A percentile compares a stretch with the other conserved stretches of the same genome.
Conservation (phyloP, 2,888 invertebrate species). For the Tyria jacobaeae region DNA sequence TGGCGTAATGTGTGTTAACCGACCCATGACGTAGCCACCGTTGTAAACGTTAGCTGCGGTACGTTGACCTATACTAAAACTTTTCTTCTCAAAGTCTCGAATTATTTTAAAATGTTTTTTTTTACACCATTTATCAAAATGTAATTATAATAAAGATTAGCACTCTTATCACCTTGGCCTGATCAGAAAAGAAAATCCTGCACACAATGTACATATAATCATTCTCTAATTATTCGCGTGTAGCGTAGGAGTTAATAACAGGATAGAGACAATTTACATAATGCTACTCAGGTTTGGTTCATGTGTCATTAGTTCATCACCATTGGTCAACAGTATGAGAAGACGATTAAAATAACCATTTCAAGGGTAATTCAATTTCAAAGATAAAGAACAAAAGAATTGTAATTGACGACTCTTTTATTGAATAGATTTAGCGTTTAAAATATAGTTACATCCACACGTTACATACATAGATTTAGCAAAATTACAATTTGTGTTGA, state of each 20-base stretch:
- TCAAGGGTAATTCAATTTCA: not conserved
- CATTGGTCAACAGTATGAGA: not conserved
- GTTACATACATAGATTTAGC: not conserved
- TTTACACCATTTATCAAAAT: no score
- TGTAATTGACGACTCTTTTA: not conserved
- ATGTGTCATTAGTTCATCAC: constrained; percentile 2
- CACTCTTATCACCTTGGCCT: constrained; percentile 2
- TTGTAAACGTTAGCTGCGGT: not conserved
- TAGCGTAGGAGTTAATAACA: constrained; percentile 7
- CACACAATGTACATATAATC: not conserved
- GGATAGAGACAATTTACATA: constrained; percentile 7
- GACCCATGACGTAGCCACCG: constrained; percentile 3
- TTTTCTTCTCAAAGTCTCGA: not conserved
- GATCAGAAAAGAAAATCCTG: constrained; percentile 12
- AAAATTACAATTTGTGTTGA: not conserved
- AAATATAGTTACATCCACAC: no score
- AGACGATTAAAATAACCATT: not conserved
- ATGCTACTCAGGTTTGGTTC: not conserved
- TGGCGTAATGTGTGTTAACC: not conserved
- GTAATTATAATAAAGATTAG: no score
- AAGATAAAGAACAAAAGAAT: not conserved
- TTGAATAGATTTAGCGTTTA: no score
- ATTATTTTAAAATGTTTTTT: no score
- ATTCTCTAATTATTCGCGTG: constrained; percentile 4
- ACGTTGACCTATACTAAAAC: not conserved